Evolutionary conservation across 2,888 invertebrate genomes (phyloP).

Genomic region (Osedax frankpressi): DNA sequence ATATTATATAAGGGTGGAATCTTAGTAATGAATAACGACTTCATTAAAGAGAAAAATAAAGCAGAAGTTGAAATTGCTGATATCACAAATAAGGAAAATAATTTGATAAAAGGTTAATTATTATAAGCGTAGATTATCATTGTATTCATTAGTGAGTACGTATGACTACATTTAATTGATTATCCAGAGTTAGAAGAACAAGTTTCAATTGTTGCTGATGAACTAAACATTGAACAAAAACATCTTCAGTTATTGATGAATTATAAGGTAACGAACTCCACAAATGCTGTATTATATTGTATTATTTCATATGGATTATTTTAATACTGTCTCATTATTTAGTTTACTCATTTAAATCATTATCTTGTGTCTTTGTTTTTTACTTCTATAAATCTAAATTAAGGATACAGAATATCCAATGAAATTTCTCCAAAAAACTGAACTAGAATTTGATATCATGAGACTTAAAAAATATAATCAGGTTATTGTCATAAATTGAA

Average conservation of each 20-base stretch:
- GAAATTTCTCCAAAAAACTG: constrained; percentile 40
- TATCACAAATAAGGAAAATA: constrained; percentile 27
- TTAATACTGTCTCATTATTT: no score
- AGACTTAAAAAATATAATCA: constrained; percentile 30
- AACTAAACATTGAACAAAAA: constrained; percentile 33
- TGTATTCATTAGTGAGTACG: not conserved
- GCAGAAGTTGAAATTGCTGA: constrained; percentile 31
- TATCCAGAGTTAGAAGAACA: constrained; percentile 29
- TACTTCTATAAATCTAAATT: no score
- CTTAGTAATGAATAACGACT: constrained; percentile 33
- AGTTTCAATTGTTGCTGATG: constrained; percentile 30
- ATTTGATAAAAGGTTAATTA: constrained; percentile 27
- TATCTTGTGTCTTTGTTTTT: no score
- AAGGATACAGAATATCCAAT: constrained; percentile 45
- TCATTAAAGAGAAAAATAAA: constrained; percentile 32
- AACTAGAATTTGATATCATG: constrained; percentile 36
- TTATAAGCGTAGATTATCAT: not conserved
- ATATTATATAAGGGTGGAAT: constrained; percentile 32
- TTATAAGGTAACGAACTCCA: constrained; percentile 33
- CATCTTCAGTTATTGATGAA: constrained; percentile 35
- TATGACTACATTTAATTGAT: not conserved
- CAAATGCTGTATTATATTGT: not conserved
- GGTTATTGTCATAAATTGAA: no score
- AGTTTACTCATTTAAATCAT: no score
- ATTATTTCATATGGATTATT: not conserved